Evolutionary conservation across 2,113 vertebrate species (phyloP), one percentile per base, ranked within the genome.

Genomic region (Pterophyllum scalare): DNA sequence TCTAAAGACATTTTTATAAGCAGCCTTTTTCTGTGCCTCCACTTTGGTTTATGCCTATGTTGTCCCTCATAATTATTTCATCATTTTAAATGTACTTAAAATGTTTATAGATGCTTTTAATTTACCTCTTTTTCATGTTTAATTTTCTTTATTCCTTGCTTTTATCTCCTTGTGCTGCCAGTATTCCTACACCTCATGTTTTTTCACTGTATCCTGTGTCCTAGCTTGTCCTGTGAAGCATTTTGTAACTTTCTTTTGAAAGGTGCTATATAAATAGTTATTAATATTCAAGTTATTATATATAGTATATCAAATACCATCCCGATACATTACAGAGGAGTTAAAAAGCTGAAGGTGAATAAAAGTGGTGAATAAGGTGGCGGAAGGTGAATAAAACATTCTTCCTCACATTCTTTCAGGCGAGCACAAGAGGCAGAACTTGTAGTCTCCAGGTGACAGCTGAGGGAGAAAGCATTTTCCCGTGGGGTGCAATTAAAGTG

Each of bases 401-500:
- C 49, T 28, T 28, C 33, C 19, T 75, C 72, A 59, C 46, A 82
- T 75, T 74, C 57, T 77, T 49, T 82, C 14, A 24, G 46, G 40
- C 28, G 86, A 80, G 46, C 65, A 43, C 19, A 59, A 59, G 85
- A 81, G 22, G 58, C 78, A 59, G 46, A 58, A 35, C 70, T 13
- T 77, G 19, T 59, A 43, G 58, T 60, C 38, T 86, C 52, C 22
- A 52, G 59, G 81, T 59, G 60, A 67, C 86, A 60, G 84, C 80
- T 28, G 61, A 81, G 65, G 13, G 17, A 80, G 57, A 79, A 65
- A 20, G 31, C 24, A 14, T 35, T 75, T 59, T 81, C 70, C 83
- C 83, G 14, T 12, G 79, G 31, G 81, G 77, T 24, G 70, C 83
- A 88, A 84, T 89, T 83, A 89, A 58, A 90, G 40, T 59, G 33